Evolutionary conservation across 2,797 vertebrate genomes (phyloP).

Genomic region (Sebastes minor): DNA sequence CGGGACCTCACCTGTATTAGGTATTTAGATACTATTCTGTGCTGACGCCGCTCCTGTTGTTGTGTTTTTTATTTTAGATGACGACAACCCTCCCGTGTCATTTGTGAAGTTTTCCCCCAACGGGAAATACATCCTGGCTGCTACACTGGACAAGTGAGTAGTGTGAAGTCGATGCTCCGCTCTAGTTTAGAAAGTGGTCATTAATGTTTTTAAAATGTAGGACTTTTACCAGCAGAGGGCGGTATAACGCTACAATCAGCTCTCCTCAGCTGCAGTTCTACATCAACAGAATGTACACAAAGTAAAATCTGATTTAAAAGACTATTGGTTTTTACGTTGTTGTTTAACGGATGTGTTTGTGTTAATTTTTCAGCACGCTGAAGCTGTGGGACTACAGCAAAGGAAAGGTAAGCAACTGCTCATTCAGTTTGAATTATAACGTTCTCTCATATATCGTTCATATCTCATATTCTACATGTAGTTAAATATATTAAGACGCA

Average conservation of each 20-base stretch:
- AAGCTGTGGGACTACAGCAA: conserved; percentile 99
- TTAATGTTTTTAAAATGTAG: neutral
- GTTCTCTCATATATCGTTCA: no score
- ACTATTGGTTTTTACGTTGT: neutral
- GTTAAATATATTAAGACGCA: neutral
- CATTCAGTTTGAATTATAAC: neutral
- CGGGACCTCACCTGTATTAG: no score
- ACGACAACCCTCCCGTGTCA: conserved; percentile 98
- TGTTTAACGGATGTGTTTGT: neutral
- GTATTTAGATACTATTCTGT: rapidly evolving
- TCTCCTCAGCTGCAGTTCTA: neutral
- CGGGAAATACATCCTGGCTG: conserved; percentile 98
- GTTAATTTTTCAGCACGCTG: conserved; percentile 85
- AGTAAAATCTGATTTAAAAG: neutral
- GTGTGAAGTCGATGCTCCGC: neutral
- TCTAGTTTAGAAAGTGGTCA: no score
- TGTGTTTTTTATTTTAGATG: conserved; percentile 79
- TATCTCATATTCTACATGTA: neutral
- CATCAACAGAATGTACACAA: neutral
- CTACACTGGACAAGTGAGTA: conserved; percentile 97
- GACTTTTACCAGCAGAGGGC: conserved; percentile 55
- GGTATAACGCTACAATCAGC: neutral
- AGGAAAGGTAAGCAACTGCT: conserved; percentile 88
- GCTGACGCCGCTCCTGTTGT: neutral
- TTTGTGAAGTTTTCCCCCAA: conserved; percentile 99